phyloP scores from a whole-genome alignment of 2,797 vertebrate species.

The Hippocampus kuda region DNA sequence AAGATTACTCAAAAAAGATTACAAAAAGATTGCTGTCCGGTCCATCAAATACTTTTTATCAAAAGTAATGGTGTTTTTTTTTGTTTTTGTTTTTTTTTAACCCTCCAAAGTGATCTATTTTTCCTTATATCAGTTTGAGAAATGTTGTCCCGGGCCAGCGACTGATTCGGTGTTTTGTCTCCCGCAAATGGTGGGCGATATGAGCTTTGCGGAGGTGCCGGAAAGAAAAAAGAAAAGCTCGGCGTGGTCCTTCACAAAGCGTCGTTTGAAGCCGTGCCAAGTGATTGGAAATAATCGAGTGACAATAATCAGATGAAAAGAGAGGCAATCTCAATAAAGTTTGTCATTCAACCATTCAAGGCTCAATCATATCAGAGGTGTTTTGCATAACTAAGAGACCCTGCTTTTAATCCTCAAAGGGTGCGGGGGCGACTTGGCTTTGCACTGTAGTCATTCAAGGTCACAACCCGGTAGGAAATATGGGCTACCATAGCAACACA shows the following conservation, averaged over 20 bases:
- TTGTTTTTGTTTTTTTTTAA: not conserved
- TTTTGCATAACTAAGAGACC: constrained; percentile 91
- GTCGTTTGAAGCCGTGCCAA: constrained; percentile 52
- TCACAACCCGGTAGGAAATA: constrained; percentile 98
- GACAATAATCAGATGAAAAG: constrained; percentile 63
- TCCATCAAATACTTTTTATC: not conserved
- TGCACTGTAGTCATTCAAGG: constrained; percentile 96
- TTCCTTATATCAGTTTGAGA: not conserved
- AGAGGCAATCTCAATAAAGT: constrained; percentile 67
- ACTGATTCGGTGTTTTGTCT: constrained; percentile 7
- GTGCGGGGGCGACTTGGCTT: constrained; percentile 82
- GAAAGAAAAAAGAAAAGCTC: constrained; percentile 25
- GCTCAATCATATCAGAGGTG: constrained; percentile 72
- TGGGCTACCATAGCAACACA: constrained; percentile 96
- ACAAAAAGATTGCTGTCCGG: not conserved
- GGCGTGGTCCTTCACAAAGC: constrained; percentile 44
- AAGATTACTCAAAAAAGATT: constrained; percentile 1
- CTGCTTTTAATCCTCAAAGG: constrained; percentile 93
- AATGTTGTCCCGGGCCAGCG: not conserved
- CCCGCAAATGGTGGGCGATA: constrained; percentile 20
- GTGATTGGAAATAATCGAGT: constrained; percentile 64
- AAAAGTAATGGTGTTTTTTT: too few species aligned
- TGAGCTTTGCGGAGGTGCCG: constrained; percentile 21
- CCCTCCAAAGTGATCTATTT: constrained; percentile 16
- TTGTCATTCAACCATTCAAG: constrained; percentile 68